Evolutionary conservation across 2,113 vertebrate species (phyloP).

Genomic region (Ciconia maguari): DNA sequence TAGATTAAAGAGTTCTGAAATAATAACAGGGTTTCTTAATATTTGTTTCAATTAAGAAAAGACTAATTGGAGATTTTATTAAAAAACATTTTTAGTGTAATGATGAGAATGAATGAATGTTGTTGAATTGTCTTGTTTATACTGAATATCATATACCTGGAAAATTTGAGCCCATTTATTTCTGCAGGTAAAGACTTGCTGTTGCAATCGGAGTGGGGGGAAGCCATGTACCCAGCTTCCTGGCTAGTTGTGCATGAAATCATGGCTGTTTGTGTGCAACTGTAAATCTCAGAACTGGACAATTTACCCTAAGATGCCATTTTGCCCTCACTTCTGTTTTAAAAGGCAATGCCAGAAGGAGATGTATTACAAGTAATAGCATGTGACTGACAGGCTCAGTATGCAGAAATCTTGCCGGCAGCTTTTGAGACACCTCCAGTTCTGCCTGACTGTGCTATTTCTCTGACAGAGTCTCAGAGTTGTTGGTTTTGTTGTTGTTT

Average conservation of each 20-base stretch:
- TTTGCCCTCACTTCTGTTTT: neutral
- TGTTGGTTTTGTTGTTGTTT: neutral
- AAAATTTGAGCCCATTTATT: neutral
- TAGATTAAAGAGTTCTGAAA: neutral
- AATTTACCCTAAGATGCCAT: neutral
- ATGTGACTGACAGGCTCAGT: neutral
- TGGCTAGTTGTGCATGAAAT: neutral
- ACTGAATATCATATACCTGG: neutral
- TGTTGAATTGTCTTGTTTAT: neutral
- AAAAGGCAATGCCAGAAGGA: neutral
- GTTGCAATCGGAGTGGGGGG: accelerated
- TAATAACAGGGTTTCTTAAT: neutral
- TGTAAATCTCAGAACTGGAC: neutral
- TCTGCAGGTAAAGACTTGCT: neutral
- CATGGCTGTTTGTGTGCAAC: neutral
- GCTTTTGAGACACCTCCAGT: neutral
- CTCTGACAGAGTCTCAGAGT: neutral
- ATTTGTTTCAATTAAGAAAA: neutral
- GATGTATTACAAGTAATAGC: neutral
- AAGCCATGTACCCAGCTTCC: neutral
- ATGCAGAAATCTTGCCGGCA: neutral
- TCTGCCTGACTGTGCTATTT: neutral
- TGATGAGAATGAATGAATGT: neutral
- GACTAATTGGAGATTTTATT: neutral
- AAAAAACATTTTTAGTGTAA: neutral